Evolutionary conservation across 37 sponge, comb jelly and placozoan species (phyloP), one percentile per base, ranked within the genome.

Genomic region (Sycon ciliatum): DNA sequence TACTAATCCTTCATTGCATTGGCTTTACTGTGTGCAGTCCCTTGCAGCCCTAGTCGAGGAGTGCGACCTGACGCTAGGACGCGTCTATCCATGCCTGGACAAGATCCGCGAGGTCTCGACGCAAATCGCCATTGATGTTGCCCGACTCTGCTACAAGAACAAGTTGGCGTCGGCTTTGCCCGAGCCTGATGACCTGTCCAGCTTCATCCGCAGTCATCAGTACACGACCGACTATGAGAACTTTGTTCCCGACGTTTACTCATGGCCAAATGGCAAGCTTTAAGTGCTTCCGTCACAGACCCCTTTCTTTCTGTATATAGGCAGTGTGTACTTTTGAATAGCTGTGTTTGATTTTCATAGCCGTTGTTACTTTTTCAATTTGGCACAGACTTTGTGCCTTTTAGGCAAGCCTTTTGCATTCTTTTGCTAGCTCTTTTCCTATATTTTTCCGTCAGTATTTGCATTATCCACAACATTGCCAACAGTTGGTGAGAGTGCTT

Each of bases 181-280:
- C 65, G 61, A 39, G 37, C 75, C 75, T 9, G 75, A 35, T 3
- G 37, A 74, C 52, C 31, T 74, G 64, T 62, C 57, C 18, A 18
- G 29, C 0, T 74, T 74, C 35, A 56, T 74, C 11, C 3, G 55
- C 57, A 20, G 18, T 11, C 72, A 71, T 35, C 56, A 56, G 30
- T 74, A 67, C 65, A 13, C 18, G 39, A 64, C 75, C 5, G 75
- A 74, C 18, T 74, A 74, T 29, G 52, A 38, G 9, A 28, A 62
- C 7, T 74, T 74, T 39, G 55, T 74, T 66, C 75, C 75, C 9
- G 52, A 74, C 24, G 60, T 64, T 18, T 74, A 74, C 39, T n/a
- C n/a, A n/a, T n/a, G n/a, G n/a, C n/a, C n/a, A n/a, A n/a, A n/a
- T n/a, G n/a, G n/a, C n/a, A n/a, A n/a, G n/a, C n/a, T n/a, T n/a